phyloP scores from a whole-genome alignment of 2,888 invertebrate genomes.

The Cataglyphis livida region DNA sequence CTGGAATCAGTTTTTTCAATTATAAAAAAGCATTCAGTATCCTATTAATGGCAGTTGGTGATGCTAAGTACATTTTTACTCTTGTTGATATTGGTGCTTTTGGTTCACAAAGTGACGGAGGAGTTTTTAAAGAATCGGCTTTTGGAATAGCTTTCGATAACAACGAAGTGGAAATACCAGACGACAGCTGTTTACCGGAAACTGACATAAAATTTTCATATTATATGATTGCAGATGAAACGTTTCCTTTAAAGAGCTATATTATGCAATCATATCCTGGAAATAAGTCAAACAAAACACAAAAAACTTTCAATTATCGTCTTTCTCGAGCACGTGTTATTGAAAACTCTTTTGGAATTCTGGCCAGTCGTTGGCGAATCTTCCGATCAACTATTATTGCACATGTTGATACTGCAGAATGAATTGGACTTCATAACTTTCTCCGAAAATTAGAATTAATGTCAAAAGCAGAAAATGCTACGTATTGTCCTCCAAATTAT shows the following conservation, averaged over 20 bases:
- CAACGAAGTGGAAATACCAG: not conserved
- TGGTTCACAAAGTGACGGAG: too few relatives aligned
- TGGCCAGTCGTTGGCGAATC: too few relatives aligned
- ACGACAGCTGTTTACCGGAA: not conserved
- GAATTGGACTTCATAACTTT: too few relatives aligned
- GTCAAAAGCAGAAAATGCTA: not conserved
- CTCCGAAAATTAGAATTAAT: not conserved
- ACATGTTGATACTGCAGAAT: too few relatives aligned
- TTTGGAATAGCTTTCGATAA: too few relatives aligned
- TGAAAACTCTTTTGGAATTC: too few relatives aligned
- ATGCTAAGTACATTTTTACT: too few relatives aligned
- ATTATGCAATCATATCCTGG: conserved; percentile 28
- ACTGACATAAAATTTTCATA: not conserved
- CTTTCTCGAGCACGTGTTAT: too few relatives aligned
- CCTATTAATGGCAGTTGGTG: too few relatives aligned
- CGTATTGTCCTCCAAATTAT: not conserved
- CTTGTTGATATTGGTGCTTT: too few relatives aligned
- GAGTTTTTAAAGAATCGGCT: too few relatives aligned
- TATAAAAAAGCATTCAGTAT: not conserved
- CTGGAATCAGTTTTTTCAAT: not conserved
- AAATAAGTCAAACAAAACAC: not conserved
- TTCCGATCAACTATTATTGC: too few relatives aligned
- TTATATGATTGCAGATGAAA: not conserved
- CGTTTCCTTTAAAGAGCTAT: not conserved
- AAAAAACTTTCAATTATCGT: not conserved